Percentiles rank a stretch among this genome's conserved stretches.
Evolutionary conservation across 2,113 vertebrate species (phyloP).

Genomic region (Vireo altiloquus): DNA sequence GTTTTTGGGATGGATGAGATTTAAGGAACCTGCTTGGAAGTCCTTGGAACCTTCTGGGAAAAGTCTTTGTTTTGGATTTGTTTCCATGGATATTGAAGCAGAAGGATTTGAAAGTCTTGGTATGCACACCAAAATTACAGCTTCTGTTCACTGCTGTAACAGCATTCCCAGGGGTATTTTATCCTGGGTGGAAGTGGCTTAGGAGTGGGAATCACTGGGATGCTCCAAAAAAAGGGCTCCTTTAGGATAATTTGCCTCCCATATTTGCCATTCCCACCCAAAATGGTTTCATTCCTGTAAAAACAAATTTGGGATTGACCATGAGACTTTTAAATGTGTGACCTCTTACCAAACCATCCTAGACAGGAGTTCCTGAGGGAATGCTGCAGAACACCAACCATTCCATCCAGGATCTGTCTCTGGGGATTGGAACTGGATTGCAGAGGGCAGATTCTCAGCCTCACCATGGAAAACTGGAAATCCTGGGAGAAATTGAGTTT

Average conservation of each 20-base stretch:
- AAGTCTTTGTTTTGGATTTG: accelerated
- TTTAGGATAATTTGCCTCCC: not conserved
- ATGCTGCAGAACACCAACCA: not conserved
- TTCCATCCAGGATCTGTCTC: not conserved
- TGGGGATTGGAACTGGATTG: not conserved
- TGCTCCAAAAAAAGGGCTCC: not conserved
- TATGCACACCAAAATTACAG: not conserved
- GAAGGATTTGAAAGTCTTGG: not conserved
- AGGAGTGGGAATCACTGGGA: not conserved
- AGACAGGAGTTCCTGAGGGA: not conserved
- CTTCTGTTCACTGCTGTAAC: not conserved
- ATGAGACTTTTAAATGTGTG: not conserved
- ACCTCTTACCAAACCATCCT: not conserved
- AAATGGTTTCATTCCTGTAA: not conserved
- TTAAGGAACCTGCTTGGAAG: not conserved
- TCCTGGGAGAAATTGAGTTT: not conserved
- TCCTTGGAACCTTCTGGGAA: not conserved
- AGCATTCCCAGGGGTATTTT: not conserved
- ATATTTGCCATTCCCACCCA: not conserved
- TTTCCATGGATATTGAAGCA: not conserved
- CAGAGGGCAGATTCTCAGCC: not conserved
- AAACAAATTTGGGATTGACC: not conserved
- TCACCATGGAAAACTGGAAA: not conserved
- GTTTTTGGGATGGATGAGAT: not conserved
- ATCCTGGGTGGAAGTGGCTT: not conserved